phyloP scores from a whole-genome alignment of 1,140 invertebrate species.

The Adoxophyes honmai region DNA sequence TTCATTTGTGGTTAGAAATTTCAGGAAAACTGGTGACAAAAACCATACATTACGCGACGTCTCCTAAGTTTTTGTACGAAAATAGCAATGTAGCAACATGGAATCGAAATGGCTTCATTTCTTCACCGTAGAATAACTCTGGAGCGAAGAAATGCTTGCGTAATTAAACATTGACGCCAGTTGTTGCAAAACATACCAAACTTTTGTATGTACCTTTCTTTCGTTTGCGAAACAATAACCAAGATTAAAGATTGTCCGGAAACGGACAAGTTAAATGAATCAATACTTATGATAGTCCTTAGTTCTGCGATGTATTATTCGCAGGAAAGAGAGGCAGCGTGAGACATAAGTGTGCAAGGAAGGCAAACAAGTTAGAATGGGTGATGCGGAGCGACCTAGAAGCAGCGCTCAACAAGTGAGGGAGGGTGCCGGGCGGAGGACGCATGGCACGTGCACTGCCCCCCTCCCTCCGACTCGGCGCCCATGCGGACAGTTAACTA shows the following conservation, averaged over 20 bases:
- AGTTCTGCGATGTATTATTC: conserved; percentile 20
- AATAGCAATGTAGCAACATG: no score
- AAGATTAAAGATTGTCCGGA: neutral
- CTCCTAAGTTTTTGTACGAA: no score
- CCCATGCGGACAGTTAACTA: conserved; percentile 29
- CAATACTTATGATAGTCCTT: conserved; percentile 31
- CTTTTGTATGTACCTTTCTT: no score
- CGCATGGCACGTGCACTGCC: conserved; percentile 46
- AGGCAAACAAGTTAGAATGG: conserved; percentile 26
- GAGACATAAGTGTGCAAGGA: conserved; percentile 24
- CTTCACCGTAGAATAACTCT: neutral
- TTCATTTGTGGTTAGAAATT: no score
- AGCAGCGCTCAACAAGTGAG: conserved; percentile 64
- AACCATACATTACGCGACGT: no score
- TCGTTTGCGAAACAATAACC: no score
- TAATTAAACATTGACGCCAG: conserved; percentile 1
- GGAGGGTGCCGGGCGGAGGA: conserved; percentile 38
- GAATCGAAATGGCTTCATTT: conserved; percentile 4
- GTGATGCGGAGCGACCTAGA: conserved; percentile 26
- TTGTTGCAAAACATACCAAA: neutral
- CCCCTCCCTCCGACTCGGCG: conserved; percentile 25
- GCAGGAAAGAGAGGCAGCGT: conserved; percentile 34
- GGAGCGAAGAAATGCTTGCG: conserved; percentile 3
- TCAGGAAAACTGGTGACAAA: no score
- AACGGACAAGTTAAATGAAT: conserved; percentile 29